phyloP scores from a whole-genome alignment of 2,888 invertebrate genomes.

The Apamea sordens region DNA sequence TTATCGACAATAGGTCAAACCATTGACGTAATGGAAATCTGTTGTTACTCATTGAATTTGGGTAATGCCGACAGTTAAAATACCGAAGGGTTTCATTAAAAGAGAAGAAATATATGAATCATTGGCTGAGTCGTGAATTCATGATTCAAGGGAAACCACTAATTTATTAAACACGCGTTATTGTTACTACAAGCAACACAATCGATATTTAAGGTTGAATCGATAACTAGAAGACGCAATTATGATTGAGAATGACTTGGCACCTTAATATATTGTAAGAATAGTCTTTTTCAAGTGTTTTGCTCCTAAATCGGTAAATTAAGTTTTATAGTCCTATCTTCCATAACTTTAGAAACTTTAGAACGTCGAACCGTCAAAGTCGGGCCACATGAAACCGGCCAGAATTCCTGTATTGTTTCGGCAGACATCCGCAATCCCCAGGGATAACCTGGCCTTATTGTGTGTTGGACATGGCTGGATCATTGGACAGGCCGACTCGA shows the following conservation, averaged over 20 bases:
- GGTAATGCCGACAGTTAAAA: slow-evolving; percentile 15
- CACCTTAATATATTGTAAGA: neutral
- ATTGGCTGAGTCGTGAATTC: slow-evolving; percentile 32
- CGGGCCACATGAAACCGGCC: slow-evolving; percentile 57
- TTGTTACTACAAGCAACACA: slow-evolving; percentile 16
- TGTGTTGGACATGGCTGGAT: slow-evolving; percentile 69
- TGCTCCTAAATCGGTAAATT: neutral
- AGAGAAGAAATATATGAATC: slow-evolving; percentile 17
- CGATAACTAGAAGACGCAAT: neutral
- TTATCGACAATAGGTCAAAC: slow-evolving; percentile 21
- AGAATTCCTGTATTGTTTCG: slow-evolving; percentile 71
- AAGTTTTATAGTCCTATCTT: neutral
- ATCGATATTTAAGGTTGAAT: slow-evolving; percentile 18
- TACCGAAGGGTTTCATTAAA: neutral
- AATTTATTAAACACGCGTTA: slow-evolving; percentile 33
- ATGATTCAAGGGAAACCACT: slow-evolving; percentile 22
- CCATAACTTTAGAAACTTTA: slow-evolving; percentile 32
- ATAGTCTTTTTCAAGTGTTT: neutral
- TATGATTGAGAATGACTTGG: neutral
- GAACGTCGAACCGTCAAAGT: slow-evolving; percentile 49
- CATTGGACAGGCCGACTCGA: slow-evolving; percentile 69
- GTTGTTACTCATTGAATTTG: slow-evolving; percentile 9
- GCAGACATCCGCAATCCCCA: slow-evolving; percentile 67
- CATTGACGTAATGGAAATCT: slow-evolving; percentile 26
- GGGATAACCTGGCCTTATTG: slow-evolving; percentile 72